These are phyloP conservation scores for Cydia pomonella DNA, from an alignment of 1,140 invertebrate genomes.

Conservation along the genomic window DNA sequence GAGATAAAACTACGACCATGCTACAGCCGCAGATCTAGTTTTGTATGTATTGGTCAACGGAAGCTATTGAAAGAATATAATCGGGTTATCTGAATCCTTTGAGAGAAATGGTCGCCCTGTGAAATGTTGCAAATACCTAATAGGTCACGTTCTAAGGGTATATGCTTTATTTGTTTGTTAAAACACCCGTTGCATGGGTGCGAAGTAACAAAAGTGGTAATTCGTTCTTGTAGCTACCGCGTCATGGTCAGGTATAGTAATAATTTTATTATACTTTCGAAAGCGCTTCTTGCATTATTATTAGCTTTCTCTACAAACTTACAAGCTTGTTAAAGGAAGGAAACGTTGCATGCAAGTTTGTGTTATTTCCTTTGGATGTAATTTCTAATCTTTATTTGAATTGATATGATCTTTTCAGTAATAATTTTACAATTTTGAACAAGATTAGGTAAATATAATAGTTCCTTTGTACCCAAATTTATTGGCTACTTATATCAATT, in stretches of 20 bases:
- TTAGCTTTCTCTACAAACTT: not conserved
- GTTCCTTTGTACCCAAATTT: not conserved
- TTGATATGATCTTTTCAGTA: too few relatives aligned
- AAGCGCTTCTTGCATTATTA: conserved; percentile 16
- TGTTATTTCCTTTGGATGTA: not conserved
- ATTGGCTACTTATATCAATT: not conserved
- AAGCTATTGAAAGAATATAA: not conserved
- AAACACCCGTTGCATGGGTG: not conserved
- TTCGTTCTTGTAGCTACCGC: not conserved
- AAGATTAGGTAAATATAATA: not conserved
- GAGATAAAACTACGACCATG: too few relatives aligned
- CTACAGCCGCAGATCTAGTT: conserved; percentile 32
- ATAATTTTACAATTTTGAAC: too few relatives aligned
- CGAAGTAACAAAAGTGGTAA: not conserved
- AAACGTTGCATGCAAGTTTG: not conserved
- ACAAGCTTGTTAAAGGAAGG: not conserved
- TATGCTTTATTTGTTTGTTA: not conserved
- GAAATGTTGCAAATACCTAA: not conserved
- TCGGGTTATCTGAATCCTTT: conserved; percentile 16
- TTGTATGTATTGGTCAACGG: not conserved
- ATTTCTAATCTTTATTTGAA: not conserved
- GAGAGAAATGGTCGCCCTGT: conserved; percentile 1
- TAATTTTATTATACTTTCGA: conserved; percentile 15
- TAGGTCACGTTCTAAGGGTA: not conserved
- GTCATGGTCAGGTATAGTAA: conserved; percentile 9